Evolutionary conservation across 2,113 vertebrate genomes (phyloP), one percentile per base, ranked within the genome.

Genomic region (Salvator merianae): DNA sequence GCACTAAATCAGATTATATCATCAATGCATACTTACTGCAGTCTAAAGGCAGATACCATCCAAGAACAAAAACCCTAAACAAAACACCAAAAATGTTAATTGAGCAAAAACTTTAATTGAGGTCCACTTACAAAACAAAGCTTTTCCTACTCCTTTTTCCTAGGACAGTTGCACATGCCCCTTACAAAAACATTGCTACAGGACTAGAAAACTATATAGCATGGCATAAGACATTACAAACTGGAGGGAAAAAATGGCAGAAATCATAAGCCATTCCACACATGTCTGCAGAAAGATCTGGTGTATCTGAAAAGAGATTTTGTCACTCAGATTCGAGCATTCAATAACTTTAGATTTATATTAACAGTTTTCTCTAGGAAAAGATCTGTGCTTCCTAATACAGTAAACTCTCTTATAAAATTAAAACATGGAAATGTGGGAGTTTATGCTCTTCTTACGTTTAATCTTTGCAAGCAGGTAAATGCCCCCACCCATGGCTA

Each of bases 1-100:
- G 14, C 36, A 63, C 24, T 59, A 59, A 59, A 16, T 72, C n/a
- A 38, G 43, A 20, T 88, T 36, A 43, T 1, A 77, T 26, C 36
- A 77, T 63, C 32, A 76, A 0, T 14, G 24, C n/a, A 14, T 66
- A 98, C 99, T 98, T 92, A 99, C 99, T 96, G 95, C 96, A 99
- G 97, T 68, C 93, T 96, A 87, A 99, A 93, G 88, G 98, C 96
- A 71, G 96, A 97, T 0, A 95, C 93, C 83, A 99, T 84, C 99
- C 98, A 99, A 30, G 97, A 97, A 92, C 97, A 99, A 92, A 96
- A 97, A 0, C 97, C 97, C 99, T 99, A 70, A 0, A 90, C 89
- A 92, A 1, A 70, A 84, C 90, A 84, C 90, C 26, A 83, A 0
- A 84, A 47, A 13, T 18, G 63, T 83, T 76, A 47, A 47, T 9